Base-by-base conservation (phyloP, 2,113 vertebrate genomes). In the Polyodon spathula region DNA sequence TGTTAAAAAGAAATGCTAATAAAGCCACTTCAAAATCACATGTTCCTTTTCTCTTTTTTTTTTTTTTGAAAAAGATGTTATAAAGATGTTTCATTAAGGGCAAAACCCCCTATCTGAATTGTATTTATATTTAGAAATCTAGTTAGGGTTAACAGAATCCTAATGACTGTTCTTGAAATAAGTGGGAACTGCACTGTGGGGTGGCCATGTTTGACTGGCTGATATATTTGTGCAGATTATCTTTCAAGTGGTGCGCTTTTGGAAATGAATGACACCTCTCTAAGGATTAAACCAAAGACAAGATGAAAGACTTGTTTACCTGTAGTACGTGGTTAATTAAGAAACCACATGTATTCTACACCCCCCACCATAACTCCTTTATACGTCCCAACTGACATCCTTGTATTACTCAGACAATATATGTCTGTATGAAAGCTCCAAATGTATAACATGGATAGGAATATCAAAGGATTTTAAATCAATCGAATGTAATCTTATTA, bases 231-330 rank as follows among this genome's bases (percentile, higher is more conserved):
- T 27, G 16, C 27, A 17, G 63, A 58, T 68, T 67, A 63, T 43
- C n/a, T 57, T 27, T 54, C 40, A 9, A 65, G 57, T 59, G 60
- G n/a, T 40, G 60, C 37, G 48, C 1, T 9, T 48, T 37, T 38
- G n/a, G 43, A 4, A 56, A 50, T 50, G 39, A 40, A 44, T 39
- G 10, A 4, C 40, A 16, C 27, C 12, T 17, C 14, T 8, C 17
- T 14, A 42, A 52, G 40, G 54, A 6, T 5, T 61, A 58, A 52
- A n/a, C 68, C 27, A 73, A 71, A 55, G 40, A 46, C 17, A 51
- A 51, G 37, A 40, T 73, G 71, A 64, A 62, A n/a, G n/a, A 6
- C 62, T 60, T 60, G 48, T 66, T 68, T 60, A 8, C 14, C 48
- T 52, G 43, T 52, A 39, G 58, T 66, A 16, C 63, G 58, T 70